Base-by-base conservation (phyloP, 2,888 invertebrate genomes). In the Villa cingulata region DNA sequence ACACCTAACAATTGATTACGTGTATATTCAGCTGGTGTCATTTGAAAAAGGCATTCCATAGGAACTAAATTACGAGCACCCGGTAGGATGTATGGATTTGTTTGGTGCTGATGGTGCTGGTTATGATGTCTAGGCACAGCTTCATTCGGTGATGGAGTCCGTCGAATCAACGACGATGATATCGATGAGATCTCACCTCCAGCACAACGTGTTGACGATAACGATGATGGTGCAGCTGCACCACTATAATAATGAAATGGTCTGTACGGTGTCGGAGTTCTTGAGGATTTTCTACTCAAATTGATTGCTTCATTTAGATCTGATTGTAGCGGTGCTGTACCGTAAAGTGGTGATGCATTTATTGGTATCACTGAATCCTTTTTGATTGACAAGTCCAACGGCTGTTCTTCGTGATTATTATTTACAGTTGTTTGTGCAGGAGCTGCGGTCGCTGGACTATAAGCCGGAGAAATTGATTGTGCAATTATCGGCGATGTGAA, bases 351-450 rank as follows among this genome's bases (percentile, higher is more conserved):
- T 16, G 81, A 82, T 48, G 74, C 74, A 53, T 77, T 76, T 9
- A 77, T 76, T 45, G 72, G 66, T 2, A 75, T 74, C 17, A 63
- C 62, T 49, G 66, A 72, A 6, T 77, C 79, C 57, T 83, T 85
- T 61, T 89, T 91, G 6, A 89, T 80, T 3, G 91, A 91, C 56
- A 96, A 74, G 70, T 96, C 95, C 48, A 96, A 71, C 1, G 96
- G 95, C 63, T 91, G 86, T 59, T 90, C 89, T 41, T 66, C 66
- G 12, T 53, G 51, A 9, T 40, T 52, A 10, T 45, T 17, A 47
- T 65, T 61, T 45, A 55, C 51, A n/a, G 27, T 29, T 40, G 45
- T 41, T 32, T 53, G 40, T 23, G 41, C 23, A 16, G 38, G 18
- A 2, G 45, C 2, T 27, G 43, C 23, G n/a, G 50, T 48, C 45